Evolutionary conservation across 1,140 invertebrate species (phyloP), one percentile per base, ranked within the genome.

Genomic region (Apocrypta bakeri): DNA sequence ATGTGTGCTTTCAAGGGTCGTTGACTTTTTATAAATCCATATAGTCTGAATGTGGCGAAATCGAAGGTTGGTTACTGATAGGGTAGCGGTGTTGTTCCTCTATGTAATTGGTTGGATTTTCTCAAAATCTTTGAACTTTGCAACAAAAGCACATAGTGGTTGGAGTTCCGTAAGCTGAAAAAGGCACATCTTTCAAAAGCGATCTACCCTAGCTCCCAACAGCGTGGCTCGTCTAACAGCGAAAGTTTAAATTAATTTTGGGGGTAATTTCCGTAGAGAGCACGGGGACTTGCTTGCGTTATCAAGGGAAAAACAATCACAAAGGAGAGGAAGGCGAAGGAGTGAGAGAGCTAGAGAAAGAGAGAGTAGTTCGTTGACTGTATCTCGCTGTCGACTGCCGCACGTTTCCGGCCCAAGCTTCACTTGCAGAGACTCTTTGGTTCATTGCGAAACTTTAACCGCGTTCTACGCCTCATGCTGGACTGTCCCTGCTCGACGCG

Each of bases 211-310:
- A 17, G 40, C 42, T 4, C 42, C 0, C 14, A 56, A 21, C 17
- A 56, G 17, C 63, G 11, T 25, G 63, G n/a, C n/a, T 12, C n/a
- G 63, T 27, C 42, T 61, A 8, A 61, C 71, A 61, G 82, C 73
- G 81, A 84, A 86, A 86, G 83, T 86, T 86, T 86, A 86, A 86
- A 86, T 86, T 86, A 86, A 86, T 85, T 86, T 85, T 79, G 71
- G 79, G 33, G 85, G 84, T 85, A 86, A 86, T 86, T 86, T 86
- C 85, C 85, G 85, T 21, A 75, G 40, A 29, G 48, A 1, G 12
- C 76, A 29, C 77, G 37, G 56, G 61, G 69, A 61, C 80, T 42
- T 63, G 29, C 79, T 63, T 74, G 69, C 66, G 78, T 86, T 85
- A 84, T 86, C 83, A 64, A 56, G 78, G 84, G 84, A 84, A 84